Conservation (phyloP, 1,140 invertebrate genomes). For the Aporrectodea caliginosa region DNA sequence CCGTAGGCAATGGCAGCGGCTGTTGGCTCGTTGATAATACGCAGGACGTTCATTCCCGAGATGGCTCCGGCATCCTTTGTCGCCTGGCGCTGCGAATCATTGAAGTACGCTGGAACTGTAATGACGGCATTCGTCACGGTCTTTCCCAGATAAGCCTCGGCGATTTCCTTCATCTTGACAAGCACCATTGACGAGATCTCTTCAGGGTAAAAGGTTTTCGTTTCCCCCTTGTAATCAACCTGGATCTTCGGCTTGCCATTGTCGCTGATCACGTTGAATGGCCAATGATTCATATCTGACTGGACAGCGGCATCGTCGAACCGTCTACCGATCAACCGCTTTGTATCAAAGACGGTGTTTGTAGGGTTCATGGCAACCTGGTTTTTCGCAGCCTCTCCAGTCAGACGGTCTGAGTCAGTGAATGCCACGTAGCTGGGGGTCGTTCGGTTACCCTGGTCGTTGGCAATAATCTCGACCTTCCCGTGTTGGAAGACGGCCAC, state of each 20-base stretch:
- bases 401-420: slow-evolving; percentile 78
- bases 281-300: slow-evolving; percentile 63
- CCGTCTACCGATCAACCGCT: slow-evolving; percentile 70
- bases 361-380: slow-evolving; percentile 77
- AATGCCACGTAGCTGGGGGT: slow-evolving; percentile 90
- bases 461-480: slow-evolving; percentile 86
- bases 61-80: slow-evolving; percentile 59
- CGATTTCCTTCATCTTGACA: slow-evolving; percentile 83
- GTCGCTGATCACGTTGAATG: slow-evolving; percentile 77
- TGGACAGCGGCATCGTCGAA: slow-evolving; percentile 72
- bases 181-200: slow-evolving; percentile 87
- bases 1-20: slow-evolving; percentile 59
- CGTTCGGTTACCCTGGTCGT: slow-evolving; percentile 85
- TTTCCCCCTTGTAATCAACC: slow-evolving; percentile 79
- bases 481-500: slow-evolving; percentile 65
- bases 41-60: slow-evolving; percentile 59
- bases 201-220: slow-evolving; percentile 84
- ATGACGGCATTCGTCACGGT: slow-evolving; percentile 53
- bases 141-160: slow-evolving; percentile 82
- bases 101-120: slow-evolving; percentile 58
- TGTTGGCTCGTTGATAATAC: slow-evolving; percentile 59
- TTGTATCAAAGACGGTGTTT: slow-evolving; percentile 90
- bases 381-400: slow-evolving; percentile 72
- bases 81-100: slow-evolving; percentile 54
- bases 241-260: slow-evolving; percentile 71